A percentile compares a stretch with the other conserved stretches of the same genome.
These are phyloP conservation scores for Psilanteris sp. DNA, from an alignment of 1,140 invertebrate species.

Conservation along the genomic window DNA sequence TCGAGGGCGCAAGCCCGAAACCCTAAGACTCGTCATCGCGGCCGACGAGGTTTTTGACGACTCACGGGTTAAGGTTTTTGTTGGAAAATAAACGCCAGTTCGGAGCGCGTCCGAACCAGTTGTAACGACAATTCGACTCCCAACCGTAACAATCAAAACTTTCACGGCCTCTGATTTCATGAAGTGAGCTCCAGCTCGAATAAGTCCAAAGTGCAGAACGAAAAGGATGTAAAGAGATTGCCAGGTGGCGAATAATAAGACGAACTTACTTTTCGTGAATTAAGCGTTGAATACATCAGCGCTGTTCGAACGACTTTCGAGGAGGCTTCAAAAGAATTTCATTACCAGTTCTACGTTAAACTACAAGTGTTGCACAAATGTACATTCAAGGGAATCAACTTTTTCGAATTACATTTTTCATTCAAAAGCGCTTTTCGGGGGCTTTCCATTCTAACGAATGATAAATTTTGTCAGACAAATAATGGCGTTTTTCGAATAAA, in stretches of 20 bases:
- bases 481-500: too few species aligned
- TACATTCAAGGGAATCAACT: constrained; percentile 17
- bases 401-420: constrained; percentile 15
- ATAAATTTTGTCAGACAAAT: too few species aligned
- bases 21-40: constrained; percentile 9
- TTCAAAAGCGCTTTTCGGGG: too few species aligned
- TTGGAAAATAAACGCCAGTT: constrained; percentile 26
- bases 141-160: constrained; percentile 42
- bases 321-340: constrained; percentile 49
- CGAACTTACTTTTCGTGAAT: constrained; percentile 47
- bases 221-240: constrained; percentile 47
- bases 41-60: background rate
- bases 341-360: constrained; percentile 33
- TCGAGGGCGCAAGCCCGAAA: constrained; percentile 6
- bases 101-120: background rate
- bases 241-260: constrained; percentile 54
- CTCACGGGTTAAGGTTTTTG: background rate
- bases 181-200: constrained; percentile 38
- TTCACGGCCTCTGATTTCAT: constrained; percentile 49
- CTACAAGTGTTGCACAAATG: constrained; percentile 39
- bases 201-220: constrained; percentile 9
- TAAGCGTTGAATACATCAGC: constrained; percentile 45
- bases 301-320: constrained; percentile 30
- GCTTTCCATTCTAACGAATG: too few species aligned
- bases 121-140: constrained; percentile 33